Evolutionary conservation across 2,797 vertebrate genomes (phyloP).

Genomic region (Percopsis omiscomaycus): DNA sequence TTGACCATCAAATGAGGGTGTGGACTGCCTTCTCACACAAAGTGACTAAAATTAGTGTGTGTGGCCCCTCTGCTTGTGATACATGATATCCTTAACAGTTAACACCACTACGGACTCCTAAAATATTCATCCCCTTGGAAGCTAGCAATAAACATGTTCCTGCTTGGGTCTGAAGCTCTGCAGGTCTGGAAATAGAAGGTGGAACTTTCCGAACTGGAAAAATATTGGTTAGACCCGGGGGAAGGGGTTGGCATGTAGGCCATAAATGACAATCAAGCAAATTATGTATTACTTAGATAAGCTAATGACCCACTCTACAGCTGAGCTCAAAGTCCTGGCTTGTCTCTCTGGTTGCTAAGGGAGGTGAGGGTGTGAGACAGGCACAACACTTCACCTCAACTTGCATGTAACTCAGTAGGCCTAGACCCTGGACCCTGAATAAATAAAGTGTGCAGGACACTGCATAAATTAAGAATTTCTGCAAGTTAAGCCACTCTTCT

Average conservation of each 20-base stretch:
- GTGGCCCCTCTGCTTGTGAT: conserved; percentile 32
- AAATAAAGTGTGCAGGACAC: too few relatives aligned
- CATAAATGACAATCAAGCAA: not conserved
- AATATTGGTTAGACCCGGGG: not conserved
- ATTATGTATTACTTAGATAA: too few relatives aligned
- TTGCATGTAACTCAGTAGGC: too few relatives aligned
- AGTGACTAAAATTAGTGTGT: conserved; percentile 1
- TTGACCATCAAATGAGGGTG: not conserved
- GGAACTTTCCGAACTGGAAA: not conserved
- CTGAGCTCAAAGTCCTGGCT: too few relatives aligned
- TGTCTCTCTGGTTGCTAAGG: too few relatives aligned
- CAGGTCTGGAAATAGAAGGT: not conserved
- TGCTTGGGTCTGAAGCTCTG: too few relatives aligned
- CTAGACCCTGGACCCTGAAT: too few relatives aligned
- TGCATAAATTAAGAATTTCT: too few relatives aligned
- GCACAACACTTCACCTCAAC: too few relatives aligned
- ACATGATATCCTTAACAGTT: conserved; percentile 42
- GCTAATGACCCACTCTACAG: too few relatives aligned
- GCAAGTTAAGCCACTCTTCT: too few relatives aligned
- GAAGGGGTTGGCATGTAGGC: not conserved
- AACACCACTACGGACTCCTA: conserved; percentile 49
- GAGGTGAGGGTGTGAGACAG: too few relatives aligned
- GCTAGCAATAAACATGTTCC: conserved; percentile 17
- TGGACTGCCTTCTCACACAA: conserved; percentile 1
- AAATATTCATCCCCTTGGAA: conserved; percentile 58